phyloP scores from a whole-genome alignment of 1,140 invertebrate genomes.

The Aculops lycopersici region DNA sequence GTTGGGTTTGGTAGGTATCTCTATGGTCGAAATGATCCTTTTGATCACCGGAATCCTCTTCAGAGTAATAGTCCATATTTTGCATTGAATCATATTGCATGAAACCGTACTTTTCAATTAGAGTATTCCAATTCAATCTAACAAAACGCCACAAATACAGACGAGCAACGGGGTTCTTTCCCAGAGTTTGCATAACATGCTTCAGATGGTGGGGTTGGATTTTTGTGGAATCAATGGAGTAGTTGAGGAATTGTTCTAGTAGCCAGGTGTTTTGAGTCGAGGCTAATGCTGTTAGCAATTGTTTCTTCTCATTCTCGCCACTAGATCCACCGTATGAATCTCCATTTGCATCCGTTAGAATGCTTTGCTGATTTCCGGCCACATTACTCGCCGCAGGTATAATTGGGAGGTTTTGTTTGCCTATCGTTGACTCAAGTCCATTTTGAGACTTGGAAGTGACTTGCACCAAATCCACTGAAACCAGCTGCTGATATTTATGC shows the following conservation, averaged over 20 bases:
- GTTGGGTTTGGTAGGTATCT: constrained; percentile 29
- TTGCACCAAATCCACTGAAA: background rate
- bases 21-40: constrained; percentile 17
- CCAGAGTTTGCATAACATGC: constrained; percentile 28
- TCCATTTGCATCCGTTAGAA: background rate
- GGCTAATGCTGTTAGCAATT: constrained; percentile 33
- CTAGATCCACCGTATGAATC: background rate
- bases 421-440: background rate
- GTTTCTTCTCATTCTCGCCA: constrained; percentile 21
- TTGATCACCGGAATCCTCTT: constrained; percentile 2
- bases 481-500: constrained; percentile 16
- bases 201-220: constrained; percentile 32
- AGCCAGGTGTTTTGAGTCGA: constrained; percentile 33
- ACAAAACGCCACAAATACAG: constrained; percentile 40
- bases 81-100: background rate
- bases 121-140: constrained; percentile 30
- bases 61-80: constrained; percentile 2
- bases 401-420: background rate
- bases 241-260: constrained; percentile 28
- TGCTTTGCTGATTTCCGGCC: background rate
- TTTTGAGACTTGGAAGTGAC: background rate
- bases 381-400: too few relatives aligned
- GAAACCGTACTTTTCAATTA: constrained; percentile 20
- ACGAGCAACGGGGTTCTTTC: constrained; percentile 32
- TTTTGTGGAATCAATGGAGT: constrained; percentile 26